Base-by-base conservation (phyloP, 2,113 vertebrate genomes). In the Triplophysa dalaica region DNA sequence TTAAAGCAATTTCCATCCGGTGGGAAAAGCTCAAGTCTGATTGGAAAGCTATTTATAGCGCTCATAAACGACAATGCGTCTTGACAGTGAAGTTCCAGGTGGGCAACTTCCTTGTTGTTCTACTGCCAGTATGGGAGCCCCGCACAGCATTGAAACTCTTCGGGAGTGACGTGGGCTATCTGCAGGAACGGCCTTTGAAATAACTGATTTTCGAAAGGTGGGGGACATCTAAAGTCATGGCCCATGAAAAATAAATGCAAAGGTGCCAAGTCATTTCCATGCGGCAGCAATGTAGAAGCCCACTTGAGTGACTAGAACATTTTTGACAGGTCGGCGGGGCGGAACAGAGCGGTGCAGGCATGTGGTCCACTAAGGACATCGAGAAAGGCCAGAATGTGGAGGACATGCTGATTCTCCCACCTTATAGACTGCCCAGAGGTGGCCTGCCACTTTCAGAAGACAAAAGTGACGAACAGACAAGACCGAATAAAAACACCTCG, bases 241-340 rank as follows among this genome's bases (percentile, higher is more conserved):
- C 70, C 67, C 61, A 82, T 84, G 80, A 84, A 84, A 82, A 82
- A 80, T 83, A 56, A 22, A 84, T 82, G 26, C 67, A 26, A 56
- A 70, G 56, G 70, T 78, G 26, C 69, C 62, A 56, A 45, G 66
- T 63, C 66, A 78, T 79, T 79, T 80, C 72, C 80, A 78, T 79
- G 80, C 64, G 63, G 78, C 52, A 45, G 66, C 56, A 24, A 66
- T 77, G 80, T 77, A 56, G 75, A 63, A 52, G 75, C 64, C 68
- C 73, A 75, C 33, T 68, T 19, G 8, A 17, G 17, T 68, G 72
- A 85, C 78, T 24, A 75, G 74, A 82, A 52, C 66, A 54, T 21
- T 75, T 81, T 50, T 80, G 81, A 82, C 80, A 83, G 67, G 80
- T 74, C 75, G 73, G 80, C 72, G 65, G 72, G n/a, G 77, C 68